Evolutionary conservation across 1,140 invertebrate genomes (phyloP), one percentile per base, ranked within the genome.

Genomic region (Drosophila athabasca): DNA sequence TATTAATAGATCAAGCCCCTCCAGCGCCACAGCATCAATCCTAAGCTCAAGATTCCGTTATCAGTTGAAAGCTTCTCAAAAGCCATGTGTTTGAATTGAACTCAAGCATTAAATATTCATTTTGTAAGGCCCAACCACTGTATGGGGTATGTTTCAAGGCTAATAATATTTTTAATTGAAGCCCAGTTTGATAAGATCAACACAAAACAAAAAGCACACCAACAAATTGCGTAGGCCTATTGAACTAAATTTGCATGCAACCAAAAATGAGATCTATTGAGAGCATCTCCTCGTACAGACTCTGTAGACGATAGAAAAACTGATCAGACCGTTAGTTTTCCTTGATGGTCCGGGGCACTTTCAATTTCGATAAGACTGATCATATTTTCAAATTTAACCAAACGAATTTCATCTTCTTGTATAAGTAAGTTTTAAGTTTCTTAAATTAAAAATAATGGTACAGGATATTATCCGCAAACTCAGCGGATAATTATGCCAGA

Each of bases 131-230:
- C 62, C 50, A 69, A 17, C 35, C 61, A 44, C 19, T 68, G 49
- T 68, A 68, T 69, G 66, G 61, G 68, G 70, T 62, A 43, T 51
- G 57, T 88, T 88, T 88, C 83, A 88, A 88, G 83, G 83, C 78
- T 82, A 87, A 50, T 19, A 45, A 71, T 81, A 78, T 82, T 82
- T 79, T 79, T 72, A 88, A 88, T 88, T 88, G 78, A 83, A 79
- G 65, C 83, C 76, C 58, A 88, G 53, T 65, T 88, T 83, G 83
- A 88, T 88, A 79, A 76, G 67, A 88, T 88, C 83, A 69, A 57
- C 64, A 62, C 74, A 43, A 64, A 46, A 57, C 24, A 74, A 50
- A 46, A 57, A 45, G 64, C 44, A 35, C 57, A 59, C 11, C 19
- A 45, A 57, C 22, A 62, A 79, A 65, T 58, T 61, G 73, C 31